A percentile compares a stretch with the other conserved stretches of the same genome.
These are phyloP conservation scores for Pedionomus torquatus DNA, from an alignment of 2,113 vertebrate species.

Conservation along the genomic window DNA sequence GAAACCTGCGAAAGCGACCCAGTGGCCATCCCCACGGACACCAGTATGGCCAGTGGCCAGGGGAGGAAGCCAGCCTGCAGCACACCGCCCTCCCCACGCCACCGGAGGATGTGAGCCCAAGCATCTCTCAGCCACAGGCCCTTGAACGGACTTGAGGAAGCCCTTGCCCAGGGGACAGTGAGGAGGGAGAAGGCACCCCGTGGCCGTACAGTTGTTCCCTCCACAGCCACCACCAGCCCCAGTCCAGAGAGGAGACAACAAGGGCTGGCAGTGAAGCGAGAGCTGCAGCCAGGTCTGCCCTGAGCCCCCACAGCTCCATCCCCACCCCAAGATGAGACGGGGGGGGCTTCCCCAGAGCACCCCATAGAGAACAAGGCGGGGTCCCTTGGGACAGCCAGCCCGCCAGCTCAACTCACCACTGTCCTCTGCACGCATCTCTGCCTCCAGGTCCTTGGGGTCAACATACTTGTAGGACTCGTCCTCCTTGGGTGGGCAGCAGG, in stretches of 20 bases:
- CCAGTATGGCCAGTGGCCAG: not conserved
- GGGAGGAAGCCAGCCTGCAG: not conserved
- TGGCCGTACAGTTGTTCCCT: rapidly evolving
- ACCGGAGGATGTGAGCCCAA: rapidly evolving
- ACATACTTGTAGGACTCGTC: conserved; percentile 82
- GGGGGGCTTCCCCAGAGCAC: no score
- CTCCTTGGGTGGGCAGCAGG: conserved; percentile 82
- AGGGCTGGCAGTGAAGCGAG: not conserved
- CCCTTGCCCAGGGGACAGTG: no score
- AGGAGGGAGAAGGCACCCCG: not conserved
- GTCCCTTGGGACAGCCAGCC: rapidly evolving
- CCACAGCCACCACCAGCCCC: not conserved
- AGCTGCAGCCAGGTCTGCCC: not conserved
- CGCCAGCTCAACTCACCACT: conserved; percentile 52
- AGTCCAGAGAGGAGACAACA: rapidly evolving
- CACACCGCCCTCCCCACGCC: rapidly evolving
- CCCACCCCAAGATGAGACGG: rapidly evolving
- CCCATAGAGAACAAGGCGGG: not conserved
- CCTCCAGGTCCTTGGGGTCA: conserved; percentile 83
- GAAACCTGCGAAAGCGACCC: not conserved
- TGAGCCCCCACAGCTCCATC: not conserved
- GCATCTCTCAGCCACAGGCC: not conserved
- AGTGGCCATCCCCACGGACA: not conserved
- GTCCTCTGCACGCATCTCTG: conserved; percentile 82
- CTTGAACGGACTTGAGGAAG: not conserved